These are phyloP conservation scores for Drosophila biarmipes DNA, from an alignment of 1,140 invertebrate genomes.

Conservation along the genomic window DNA sequence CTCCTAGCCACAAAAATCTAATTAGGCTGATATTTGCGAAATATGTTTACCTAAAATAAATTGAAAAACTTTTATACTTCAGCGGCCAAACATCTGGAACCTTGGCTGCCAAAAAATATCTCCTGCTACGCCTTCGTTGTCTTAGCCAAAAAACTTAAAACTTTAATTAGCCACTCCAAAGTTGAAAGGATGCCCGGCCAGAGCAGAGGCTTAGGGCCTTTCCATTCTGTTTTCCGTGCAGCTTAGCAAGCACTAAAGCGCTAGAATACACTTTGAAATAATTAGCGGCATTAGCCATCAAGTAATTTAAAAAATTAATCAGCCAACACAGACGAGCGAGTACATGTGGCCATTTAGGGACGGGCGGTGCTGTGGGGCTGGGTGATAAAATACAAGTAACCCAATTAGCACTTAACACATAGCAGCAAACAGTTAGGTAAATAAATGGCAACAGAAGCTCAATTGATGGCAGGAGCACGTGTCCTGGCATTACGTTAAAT, in stretches of 20 bases:
- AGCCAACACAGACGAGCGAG: conserved; percentile 22
- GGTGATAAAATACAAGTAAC: conserved; percentile 56
- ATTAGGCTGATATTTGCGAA: conserved; percentile 46
- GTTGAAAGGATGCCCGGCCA: conserved; percentile 4
- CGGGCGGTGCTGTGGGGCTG: neutral
- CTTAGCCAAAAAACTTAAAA: conserved; percentile 64
- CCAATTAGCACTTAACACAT: conserved; percentile 82
- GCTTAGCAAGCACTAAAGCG: conserved; percentile 9
- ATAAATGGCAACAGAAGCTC: conserved; percentile 77
- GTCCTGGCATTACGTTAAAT: conserved; percentile 72
- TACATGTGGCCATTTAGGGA: neutral
- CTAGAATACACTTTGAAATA: conserved; percentile 65
- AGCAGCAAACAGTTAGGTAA: conserved; percentile 62
- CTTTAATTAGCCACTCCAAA: conserved; percentile 68
- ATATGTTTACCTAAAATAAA: conserved; percentile 28
- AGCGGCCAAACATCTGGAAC: conserved; percentile 38
- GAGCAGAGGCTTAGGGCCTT: conserved; percentile 5
- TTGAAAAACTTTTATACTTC: conserved; percentile 34
- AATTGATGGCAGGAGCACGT: conserved; percentile 78
- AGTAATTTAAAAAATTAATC: conserved; percentile 76
- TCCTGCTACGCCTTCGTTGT: conserved; percentile 25
- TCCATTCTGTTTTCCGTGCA: conserved; percentile 2
- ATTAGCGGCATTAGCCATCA: conserved; percentile 68
- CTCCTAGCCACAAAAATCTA: conserved; percentile 16
- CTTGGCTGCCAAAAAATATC: conserved; percentile 37